phyloP scores from a whole-genome alignment of 1,140 invertebrate genomes.

The Pteromalus puparum region DNA sequence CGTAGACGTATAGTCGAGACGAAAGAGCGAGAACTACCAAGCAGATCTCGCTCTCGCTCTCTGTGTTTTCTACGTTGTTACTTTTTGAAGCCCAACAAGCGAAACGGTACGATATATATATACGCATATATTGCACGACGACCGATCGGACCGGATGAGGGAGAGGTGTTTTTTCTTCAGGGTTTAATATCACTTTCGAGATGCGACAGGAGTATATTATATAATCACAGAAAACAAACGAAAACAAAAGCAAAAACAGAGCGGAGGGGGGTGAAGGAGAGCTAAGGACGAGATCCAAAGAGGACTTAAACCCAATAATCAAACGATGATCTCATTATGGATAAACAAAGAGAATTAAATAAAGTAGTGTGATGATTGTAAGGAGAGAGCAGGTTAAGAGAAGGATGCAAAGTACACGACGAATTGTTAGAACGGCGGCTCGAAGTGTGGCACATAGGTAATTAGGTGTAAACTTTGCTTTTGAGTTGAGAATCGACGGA shows the following conservation, averaged over 20 bases:
- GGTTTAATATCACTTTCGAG: not conserved
- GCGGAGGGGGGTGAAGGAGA: conserved; percentile 58
- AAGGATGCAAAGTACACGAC: conserved; percentile 14
- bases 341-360: conserved; percentile 74
- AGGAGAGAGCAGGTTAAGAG: conserved; percentile 22
- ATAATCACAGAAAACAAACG: not conserved
- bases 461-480: conserved; percentile 48
- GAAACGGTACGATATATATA: not conserved
- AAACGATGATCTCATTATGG: conserved; percentile 75
- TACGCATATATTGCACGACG: not conserved
- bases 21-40: conserved; percentile 1
- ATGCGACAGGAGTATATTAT: not conserved
- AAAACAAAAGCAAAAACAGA: conserved; percentile 50
- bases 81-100: conserved; percentile 15
- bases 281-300: conserved; percentile 75
- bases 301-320: conserved; percentile 75
- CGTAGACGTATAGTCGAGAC: conserved; percentile 24
- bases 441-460: conserved; percentile 26
- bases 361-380: conserved; percentile 70
- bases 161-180: conserved; percentile 30
- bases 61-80: not conserved
- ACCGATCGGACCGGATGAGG: conserved; percentile 36
- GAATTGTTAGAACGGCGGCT: conserved; percentile 28
- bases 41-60: conserved; percentile 17
- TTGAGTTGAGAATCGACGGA: conserved; percentile 40